Evolutionary conservation across 2,888 invertebrate species (phyloP).

Genomic region (Bugulina stolonifera): DNA sequence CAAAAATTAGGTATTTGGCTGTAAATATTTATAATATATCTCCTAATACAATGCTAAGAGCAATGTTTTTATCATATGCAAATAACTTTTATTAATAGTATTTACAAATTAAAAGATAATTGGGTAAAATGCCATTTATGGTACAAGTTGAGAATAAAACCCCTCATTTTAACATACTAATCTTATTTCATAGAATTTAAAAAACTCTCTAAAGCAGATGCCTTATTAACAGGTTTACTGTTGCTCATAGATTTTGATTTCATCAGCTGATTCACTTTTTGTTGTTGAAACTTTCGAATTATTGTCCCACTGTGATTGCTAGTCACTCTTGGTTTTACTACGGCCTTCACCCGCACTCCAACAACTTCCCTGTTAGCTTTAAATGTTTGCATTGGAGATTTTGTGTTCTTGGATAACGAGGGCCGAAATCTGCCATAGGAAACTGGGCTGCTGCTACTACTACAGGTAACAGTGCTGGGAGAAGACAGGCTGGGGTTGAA

Average conservation of each 20-base stretch:
- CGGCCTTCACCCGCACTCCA: neutral
- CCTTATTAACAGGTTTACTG: neutral
- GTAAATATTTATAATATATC: no score
- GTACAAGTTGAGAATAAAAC: no score
- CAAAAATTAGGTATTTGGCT: no score
- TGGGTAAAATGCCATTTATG: no score
- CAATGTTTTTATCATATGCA: no score
- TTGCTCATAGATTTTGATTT: neutral
- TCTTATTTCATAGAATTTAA: constrained; percentile 3
- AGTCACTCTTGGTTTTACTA: neutral
- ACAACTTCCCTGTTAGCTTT: neutral
- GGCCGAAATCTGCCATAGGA: no score
- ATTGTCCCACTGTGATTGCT: neutral
- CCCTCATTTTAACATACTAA: no score
- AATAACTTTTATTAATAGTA: no score
- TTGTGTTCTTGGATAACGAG: neutral
- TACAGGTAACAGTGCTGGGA: neutral
- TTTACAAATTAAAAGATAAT: no score
- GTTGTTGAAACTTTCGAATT: neutral
- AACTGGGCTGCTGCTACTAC: no score
- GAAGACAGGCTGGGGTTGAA: neutral
- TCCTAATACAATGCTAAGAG: no score
- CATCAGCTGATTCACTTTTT: neutral
- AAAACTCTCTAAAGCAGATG: neutral
- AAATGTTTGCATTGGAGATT: constrained; percentile 16